Evolutionary conservation across 2,113 vertebrate species (phyloP).

Genomic region (Triplophysa siluroides): DNA sequence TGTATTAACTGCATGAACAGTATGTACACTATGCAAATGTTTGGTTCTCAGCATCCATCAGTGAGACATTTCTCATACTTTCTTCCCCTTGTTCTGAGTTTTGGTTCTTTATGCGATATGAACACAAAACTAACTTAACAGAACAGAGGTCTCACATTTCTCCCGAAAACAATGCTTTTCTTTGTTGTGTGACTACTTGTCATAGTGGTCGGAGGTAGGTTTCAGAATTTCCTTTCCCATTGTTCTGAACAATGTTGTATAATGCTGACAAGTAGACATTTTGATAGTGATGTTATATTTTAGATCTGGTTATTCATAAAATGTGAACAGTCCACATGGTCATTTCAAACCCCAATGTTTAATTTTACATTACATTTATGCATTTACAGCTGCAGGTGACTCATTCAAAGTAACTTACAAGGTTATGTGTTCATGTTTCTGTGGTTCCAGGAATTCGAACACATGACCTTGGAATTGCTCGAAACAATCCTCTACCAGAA

Average conservation of each 20-base stretch:
- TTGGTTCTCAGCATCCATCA: neutral
- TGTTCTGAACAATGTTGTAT: neutral
- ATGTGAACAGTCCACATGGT: neutral
- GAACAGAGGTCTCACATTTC: slow-evolving; percentile 38
- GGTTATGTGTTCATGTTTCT: too few relatives aligned
- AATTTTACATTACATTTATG: too few relatives aligned
- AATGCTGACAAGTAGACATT: neutral
- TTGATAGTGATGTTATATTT: slow-evolving; percentile 12
- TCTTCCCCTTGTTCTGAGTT: slow-evolving; percentile 41
- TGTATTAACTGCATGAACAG: neutral
- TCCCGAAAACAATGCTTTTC: slow-evolving; percentile 39
- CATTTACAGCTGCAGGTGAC: too few relatives aligned
- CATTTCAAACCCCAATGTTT: too few relatives aligned
- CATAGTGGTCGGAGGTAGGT: slow-evolving; percentile 7
- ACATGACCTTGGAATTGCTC: too few relatives aligned
- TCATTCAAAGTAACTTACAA: too few relatives aligned
- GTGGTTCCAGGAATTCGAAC: too few relatives aligned
- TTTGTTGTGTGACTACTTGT: slow-evolving; percentile 45
- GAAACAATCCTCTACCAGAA: too few relatives aligned
- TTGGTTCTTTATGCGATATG: slow-evolving; percentile 33
- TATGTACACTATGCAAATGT: neutral
- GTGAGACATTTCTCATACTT: slow-evolving; percentile 23
- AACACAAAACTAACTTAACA: slow-evolving; percentile 35
- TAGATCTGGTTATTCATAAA: neutral
- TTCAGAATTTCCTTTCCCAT: slow-evolving; percentile 15